Evolutionary conservation across 2,797 vertebrate genomes (phyloP).

Genomic region (Bradypus variegatus): DNA sequence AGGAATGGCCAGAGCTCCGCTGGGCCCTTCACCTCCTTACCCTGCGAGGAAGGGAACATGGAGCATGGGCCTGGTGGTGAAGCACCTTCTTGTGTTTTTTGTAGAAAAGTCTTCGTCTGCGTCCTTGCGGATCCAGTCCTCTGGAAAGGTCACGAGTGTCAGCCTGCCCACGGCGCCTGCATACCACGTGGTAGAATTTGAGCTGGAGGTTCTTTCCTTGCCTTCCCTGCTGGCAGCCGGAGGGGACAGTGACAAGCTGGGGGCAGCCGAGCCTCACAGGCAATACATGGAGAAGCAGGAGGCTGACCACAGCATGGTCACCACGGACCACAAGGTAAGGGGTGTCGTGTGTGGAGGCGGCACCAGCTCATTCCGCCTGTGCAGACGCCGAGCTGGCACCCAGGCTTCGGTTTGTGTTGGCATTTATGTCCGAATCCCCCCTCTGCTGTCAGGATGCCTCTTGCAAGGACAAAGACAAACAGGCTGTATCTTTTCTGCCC

Average conservation of each 20-base stretch:
- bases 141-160: constrained; percentile 95
- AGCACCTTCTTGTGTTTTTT: neutral
- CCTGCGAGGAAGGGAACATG: neutral
- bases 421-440: neutral
- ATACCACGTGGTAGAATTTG: constrained; percentile 92
- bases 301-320: constrained; percentile 79
- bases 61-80: neutral
- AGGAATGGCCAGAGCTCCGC: too few relatives aligned
- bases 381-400: neutral
- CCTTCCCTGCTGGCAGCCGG: constrained; percentile 76
- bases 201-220: constrained; percentile 90
- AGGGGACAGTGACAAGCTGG: constrained; percentile 73
- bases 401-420: neutral
- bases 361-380: neutral
- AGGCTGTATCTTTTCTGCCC: neutral
- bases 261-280: constrained; percentile 80
- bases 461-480: neutral
- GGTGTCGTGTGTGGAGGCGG: rapidly evolving
- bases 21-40: neutral
- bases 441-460: neutral
- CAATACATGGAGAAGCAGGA: constrained; percentile 80
- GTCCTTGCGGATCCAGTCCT: constrained; percentile 85
- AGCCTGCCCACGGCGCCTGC: constrained; percentile 85
- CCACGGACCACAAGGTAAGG: constrained; percentile 89
- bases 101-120: constrained; percentile 82